Evolutionary conservation across 1,140 invertebrate species (phyloP), one percentile per base, ranked within the genome.

Genomic region (Pseudoatta argentina): DNA sequence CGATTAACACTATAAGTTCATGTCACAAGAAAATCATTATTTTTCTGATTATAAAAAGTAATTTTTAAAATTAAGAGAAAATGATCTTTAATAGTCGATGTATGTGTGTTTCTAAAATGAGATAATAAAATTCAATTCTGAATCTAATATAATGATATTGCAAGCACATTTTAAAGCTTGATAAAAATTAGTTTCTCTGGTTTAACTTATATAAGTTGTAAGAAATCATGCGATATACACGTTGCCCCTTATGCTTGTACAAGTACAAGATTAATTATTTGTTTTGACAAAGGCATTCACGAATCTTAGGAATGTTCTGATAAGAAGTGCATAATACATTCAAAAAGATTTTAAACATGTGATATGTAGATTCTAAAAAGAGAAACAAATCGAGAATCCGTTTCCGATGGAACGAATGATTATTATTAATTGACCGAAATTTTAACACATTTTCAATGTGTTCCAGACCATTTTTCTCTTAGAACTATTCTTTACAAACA

Each of bases 391-490:
- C 44, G n/a, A 8, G 0, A 24, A 53, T 78, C 2, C 53, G 14
- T 69, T 51, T 69, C 44, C 14, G 7, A 1, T 30, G 10, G 53
- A 78, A 53, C 14, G n/a, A 78, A 53, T 14, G 21, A 12, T 67
- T 39, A 79, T 53, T 55, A 34, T 12, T 79, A 69, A 79, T 67
- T 53, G 63, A 79, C 44, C 27, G 3, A 79, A 67, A 34, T 53
- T 69, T 67, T 77, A 59, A 39, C 57, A 64, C 57, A 18, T 76
- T n/a, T 66, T 51, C 0, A 67, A 78, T 78, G 63, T 69, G 48
- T 67, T 67, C 10, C 48, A 79, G 77, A 53, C 48, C 48, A 79
- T 79, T 66, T 55, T 79, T 79, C 44, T 79, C 63, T 79, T 69
- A 79, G 8, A 21, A 24, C 63, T 79, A 69, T 67, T 79, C 27